Evolutionary conservation across 2,113 vertebrate species (phyloP).

Genomic region (Sylvilagus bachmani): DNA sequence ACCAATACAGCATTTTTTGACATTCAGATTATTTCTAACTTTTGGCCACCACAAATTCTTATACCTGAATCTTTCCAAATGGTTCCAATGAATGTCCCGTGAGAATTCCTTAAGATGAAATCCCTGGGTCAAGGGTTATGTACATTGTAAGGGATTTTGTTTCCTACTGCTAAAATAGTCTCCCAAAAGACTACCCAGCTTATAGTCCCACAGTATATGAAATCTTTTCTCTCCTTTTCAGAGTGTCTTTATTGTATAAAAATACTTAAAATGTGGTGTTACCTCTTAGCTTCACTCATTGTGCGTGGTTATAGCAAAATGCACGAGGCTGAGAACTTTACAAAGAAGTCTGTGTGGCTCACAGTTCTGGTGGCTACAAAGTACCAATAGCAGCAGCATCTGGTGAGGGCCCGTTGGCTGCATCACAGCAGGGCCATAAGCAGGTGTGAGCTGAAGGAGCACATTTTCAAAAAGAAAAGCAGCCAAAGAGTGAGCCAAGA

Average conservation of each 20-base stretch:
- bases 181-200: not conserved
- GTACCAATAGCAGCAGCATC: too few species aligned
- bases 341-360: too few species aligned
- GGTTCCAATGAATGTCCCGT: not conserved
- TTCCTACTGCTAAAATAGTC: not conserved
- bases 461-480: too few species aligned
- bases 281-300: too few species aligned
- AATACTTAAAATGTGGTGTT: too few species aligned
- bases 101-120: not conserved
- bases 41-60: not conserved
- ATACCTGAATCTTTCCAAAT: not conserved
- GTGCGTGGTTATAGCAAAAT: too few species aligned
- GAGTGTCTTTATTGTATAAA: not conserved
- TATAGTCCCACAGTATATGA: not conserved
- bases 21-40: not conserved
- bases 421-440: too few species aligned
- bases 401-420: too few species aligned
- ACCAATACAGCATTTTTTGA: not conserved
- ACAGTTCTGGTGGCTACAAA: too few species aligned
- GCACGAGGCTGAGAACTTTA: too few species aligned
- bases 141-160: not conserved
- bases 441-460: too few species aligned
- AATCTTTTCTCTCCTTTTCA: not conserved
- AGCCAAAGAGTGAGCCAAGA: too few species aligned
- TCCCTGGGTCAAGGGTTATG: not conserved